phyloP scores from a whole-genome alignment of 2,113 vertebrate genomes.

The Caretta caretta region DNA sequence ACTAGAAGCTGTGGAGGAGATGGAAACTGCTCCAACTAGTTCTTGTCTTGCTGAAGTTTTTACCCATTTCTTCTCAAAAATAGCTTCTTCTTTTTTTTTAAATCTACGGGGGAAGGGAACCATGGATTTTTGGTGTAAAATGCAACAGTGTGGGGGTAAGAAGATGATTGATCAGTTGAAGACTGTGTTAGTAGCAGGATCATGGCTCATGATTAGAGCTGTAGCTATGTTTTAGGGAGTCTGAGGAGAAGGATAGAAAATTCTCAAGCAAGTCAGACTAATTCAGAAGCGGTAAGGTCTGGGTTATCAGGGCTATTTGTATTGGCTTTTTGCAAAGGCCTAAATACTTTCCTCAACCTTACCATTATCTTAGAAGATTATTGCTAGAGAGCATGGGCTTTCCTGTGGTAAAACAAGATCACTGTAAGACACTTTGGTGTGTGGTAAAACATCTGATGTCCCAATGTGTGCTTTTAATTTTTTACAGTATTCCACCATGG shows the following conservation, averaged over 20 bases:
- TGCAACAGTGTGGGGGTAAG: too few relatives aligned
- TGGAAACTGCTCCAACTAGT: neutral
- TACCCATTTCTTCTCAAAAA: neutral
- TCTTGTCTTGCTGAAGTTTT: neutral
- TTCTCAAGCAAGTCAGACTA: neutral
- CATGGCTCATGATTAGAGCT: neutral
- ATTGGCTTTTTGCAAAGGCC: fast-evolving
- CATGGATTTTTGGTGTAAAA: neutral
- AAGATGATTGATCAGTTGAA: too few relatives aligned
- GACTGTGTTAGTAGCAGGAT: neutral
- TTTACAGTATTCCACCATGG: too few relatives aligned
- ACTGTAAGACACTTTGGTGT: too few relatives aligned
- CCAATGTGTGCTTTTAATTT: too few relatives aligned
- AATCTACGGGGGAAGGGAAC: neutral
- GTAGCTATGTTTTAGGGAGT: too few relatives aligned
- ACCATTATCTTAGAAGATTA: neutral
- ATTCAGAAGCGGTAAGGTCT: neutral
- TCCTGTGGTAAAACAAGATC: too few relatives aligned
- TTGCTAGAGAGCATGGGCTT: neutral
- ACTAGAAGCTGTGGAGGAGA: neutral
- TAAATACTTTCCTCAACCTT: neutral
- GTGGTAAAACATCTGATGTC: too few relatives aligned
- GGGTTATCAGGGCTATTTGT: fast-evolving
- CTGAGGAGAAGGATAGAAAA: neutral
- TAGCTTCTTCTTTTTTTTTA: neutral